Base-by-base conservation (phyloP, 2,113 vertebrate genomes). In the Piaya cayana region DNA sequence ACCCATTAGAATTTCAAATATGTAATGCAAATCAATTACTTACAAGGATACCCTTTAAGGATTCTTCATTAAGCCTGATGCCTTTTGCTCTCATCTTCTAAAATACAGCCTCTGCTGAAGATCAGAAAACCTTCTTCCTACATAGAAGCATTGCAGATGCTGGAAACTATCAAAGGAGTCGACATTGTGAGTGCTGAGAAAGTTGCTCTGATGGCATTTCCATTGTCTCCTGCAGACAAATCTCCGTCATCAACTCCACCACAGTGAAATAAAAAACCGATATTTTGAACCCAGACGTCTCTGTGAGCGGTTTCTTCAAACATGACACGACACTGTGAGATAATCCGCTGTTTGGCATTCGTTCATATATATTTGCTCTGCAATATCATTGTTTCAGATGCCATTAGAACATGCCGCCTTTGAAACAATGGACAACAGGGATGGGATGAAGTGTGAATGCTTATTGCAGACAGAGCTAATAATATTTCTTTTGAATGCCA, bases 341-440 rank as follows among this genome's bases (percentile, higher is more conserved):
- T 93, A 87, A 90, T 67, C 65, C 32, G 22, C 88, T 83, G 49
- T 45, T 76, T 95, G 91, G 93, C 96, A 96, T 96, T 95, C 93
- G 92, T 15, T 47, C 47, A 86, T 88, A 94, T 92, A 2, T 95
- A 96, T 97, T 96, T 95, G 93, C 91, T 96, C 95, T 95, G 93
- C 92, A 84, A 85, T 74, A 92, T 88, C 95, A 96, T 97, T 96
- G 93, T 97, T 97, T 95, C 81, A 95, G 95, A 96, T 93, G 95
- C 78, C 85, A 96, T 91, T 90, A 75, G 84, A 91, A 91, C 8
- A 88, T 67, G 90, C 65, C 90, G 91, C 90, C 93, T 93, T 96
- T 93, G 95, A 97, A 97, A 96, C 95, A 97, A 97, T 96, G 95
- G 84, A 93, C 86, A 65, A 90, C 82, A 74, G 60, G 85, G 79